phyloP scores from a whole-genome alignment of 2,113 vertebrate species.

The Nesogale talazaci region DNA sequence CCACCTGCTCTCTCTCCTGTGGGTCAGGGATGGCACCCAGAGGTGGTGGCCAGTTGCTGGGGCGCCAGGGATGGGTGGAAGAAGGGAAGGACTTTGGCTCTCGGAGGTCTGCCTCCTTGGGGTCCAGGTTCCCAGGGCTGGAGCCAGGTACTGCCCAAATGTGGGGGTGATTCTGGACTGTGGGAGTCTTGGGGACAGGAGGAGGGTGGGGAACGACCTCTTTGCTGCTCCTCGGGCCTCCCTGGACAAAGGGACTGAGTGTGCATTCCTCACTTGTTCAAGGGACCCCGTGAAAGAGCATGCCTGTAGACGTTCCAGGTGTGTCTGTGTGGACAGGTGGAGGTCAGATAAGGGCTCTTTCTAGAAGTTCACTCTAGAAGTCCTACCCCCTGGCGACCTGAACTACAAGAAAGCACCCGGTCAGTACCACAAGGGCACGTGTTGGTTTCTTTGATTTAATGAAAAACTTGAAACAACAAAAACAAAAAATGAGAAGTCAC shows the following conservation, averaged over 20 bases:
- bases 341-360: not conserved
- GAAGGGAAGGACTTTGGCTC: not conserved
- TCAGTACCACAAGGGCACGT: constrained; percentile 14
- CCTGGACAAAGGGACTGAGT: not conserved
- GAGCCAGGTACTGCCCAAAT: accelerated
- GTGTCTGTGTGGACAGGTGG: not conserved
- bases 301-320: constrained; percentile 6
- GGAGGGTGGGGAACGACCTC: not conserved
- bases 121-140: not conserved
- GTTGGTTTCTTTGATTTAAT: constrained; percentile 75
- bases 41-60: no score
- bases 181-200: not conserved
- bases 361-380: not conserved
- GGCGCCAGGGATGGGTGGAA: no score
- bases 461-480: constrained; percentile 64
- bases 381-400: not conserved
- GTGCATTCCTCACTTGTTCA: not conserved
- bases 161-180: not conserved
- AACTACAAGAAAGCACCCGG: constrained; percentile 31
- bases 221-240: not conserved
- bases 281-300: not conserved
- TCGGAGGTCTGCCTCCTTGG: not conserved
- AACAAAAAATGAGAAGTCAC: not conserved
- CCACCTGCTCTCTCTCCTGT: not conserved
- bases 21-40: not conserved